Percentiles rank a stretch among this genome's conserved stretches.
Evolutionary conservation across 2,113 vertebrate species (phyloP).

Genomic region (Sterrhoptilus dennistouni): DNA sequence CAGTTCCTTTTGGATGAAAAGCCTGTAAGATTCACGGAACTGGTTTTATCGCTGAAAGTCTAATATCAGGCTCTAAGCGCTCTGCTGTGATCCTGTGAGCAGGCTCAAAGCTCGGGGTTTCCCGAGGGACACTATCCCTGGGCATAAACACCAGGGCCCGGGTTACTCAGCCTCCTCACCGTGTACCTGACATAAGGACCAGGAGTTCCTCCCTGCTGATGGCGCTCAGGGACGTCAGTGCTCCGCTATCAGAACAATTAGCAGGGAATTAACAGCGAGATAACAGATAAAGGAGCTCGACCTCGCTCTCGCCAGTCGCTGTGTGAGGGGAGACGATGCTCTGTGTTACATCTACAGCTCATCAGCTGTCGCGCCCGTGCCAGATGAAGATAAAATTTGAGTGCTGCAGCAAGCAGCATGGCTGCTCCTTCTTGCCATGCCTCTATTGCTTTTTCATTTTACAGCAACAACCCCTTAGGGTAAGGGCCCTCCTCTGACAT

Average conservation of each 20-base stretch:
- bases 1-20: neutral
- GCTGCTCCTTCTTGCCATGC: neutral
- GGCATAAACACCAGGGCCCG: neutral
- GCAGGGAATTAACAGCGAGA: neutral
- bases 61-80: neutral
- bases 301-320: neutral
- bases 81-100: neutral
- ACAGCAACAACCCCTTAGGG: neutral
- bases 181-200: neutral
- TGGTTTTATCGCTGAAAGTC: neutral
- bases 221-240: neutral
- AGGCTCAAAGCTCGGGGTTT: neutral
- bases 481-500: neutral
- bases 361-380: neutral
- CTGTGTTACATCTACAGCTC: neutral
- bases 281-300: neutral
- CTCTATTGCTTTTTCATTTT: neutral
- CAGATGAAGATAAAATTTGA: neutral
- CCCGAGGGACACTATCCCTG: neutral
- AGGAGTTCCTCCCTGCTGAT: neutral
- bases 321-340: rapidly evolving
- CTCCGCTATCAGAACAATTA: rapidly evolving
- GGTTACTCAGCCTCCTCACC: neutral
- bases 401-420: neutral
- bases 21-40: neutral